Evolutionary conservation across 2,888 invertebrate genomes (phyloP).

Genomic region (Cerastis rubricosa): DNA sequence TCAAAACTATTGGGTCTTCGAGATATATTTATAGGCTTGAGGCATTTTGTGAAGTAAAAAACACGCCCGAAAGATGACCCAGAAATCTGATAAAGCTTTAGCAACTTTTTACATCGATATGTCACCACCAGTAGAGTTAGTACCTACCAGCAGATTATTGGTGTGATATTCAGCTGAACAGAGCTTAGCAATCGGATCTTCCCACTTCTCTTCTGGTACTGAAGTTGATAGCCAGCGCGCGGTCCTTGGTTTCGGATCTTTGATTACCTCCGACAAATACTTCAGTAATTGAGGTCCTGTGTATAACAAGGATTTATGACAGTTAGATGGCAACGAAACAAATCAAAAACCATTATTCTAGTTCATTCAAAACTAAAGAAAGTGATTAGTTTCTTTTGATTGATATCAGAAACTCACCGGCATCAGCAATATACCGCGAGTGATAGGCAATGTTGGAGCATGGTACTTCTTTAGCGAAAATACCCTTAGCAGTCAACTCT

Average conservation of each 20-base stretch:
- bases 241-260: conserved; percentile 91
- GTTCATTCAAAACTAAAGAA: background rate
- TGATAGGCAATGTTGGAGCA: conserved; percentile 97
- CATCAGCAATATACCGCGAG: conserved; percentile 94
- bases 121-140: background rate
- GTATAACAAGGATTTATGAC: background rate
- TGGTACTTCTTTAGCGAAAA: conserved; percentile 83
- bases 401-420: conserved; percentile 77
- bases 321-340: background rate
- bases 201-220: conserved; percentile 88
- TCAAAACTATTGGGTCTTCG: background rate
- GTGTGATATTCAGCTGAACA: conserved; percentile 96
- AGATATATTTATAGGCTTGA: background rate
- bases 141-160: conserved; percentile 92
- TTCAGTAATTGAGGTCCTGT: conserved; percentile 84
- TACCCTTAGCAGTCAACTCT: conserved; percentile 76
- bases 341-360: background rate
- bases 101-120: background rate
- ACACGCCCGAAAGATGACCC: background rate
- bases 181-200: conserved; percentile 75
- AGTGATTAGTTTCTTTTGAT: background rate
- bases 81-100: background rate
- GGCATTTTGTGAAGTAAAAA: background rate
- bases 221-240: conserved; percentile 95
- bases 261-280: conserved; percentile 91